Evolutionary conservation across 2,888 invertebrate species (phyloP), one percentile per base, ranked within the genome.

Genomic region (Brachyptera risi): DNA sequence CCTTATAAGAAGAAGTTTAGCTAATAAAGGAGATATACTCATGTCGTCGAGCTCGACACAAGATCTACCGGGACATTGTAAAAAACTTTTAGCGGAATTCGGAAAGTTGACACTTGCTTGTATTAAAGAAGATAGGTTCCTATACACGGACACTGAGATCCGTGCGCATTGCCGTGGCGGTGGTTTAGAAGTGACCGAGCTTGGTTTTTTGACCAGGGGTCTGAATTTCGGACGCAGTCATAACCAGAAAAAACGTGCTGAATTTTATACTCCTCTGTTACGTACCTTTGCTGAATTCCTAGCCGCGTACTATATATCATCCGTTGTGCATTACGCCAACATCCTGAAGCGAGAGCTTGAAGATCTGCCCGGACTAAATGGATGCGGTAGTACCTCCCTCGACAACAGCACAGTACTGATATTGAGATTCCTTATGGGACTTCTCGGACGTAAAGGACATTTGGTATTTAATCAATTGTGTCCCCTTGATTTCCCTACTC

Each of bases 301-400:
- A n/a, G 78, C 80, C 1, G 80, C 81, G 1, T 79, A 79, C 67
- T 81, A 81, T 68, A 73, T 81, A n/a, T 76, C 79, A 0, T 79
- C 80, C 0, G 72, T 80, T 3, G 78, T 79, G 3, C 78, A 77
- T 66, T 76, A 79, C 64, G 76, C 79, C 0, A 77, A 78, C 51
- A 74, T 80, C 15, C 70, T 81, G 3, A 73, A 78, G 19, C 73
- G 78, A 11, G 81, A 81, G 69, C 71, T 81, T 58, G 80, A 81
- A 59, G 74, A 78, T 1, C 72, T 81, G 49, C 79, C 79, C 1
- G 75, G 76, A 35, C 66, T 76, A 11, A 59, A 56, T n/a, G 65
- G 66, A 4, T 59, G 65, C 38, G 62, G 59, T 35, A 51, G 58
- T 21, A 56, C 61, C 44, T 17, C 60, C 15, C 27, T 35, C 13